These are phyloP conservation scores for Antheraea pernyi DNA, from an alignment of 1,140 invertebrate genomes.

Conservation along the genomic window DNA sequence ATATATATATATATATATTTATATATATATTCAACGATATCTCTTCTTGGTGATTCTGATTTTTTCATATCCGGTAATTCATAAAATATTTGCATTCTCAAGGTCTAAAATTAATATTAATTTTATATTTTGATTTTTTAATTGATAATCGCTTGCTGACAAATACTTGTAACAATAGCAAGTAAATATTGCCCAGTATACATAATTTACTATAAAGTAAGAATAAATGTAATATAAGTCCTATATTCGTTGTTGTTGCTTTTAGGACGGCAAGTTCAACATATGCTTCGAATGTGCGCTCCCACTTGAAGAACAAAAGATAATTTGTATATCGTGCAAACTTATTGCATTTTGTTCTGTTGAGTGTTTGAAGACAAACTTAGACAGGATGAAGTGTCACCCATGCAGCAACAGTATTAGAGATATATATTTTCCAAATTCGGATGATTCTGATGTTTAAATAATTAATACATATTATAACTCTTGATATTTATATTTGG, in stretches of 20 bases:
- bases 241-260: slow-evolving; percentile 15
- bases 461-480: neutral
- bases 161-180: no score
- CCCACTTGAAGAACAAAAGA: slow-evolving; percentile 41
- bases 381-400: slow-evolving; percentile 46
- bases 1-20: no score
- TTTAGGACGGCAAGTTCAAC: slow-evolving; percentile 51
- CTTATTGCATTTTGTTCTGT: slow-evolving; percentile 51
- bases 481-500: neutral
- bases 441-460: neutral
- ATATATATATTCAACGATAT: no score
- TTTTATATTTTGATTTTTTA: no score
- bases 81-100: no score
- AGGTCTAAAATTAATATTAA: no score
- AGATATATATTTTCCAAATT: slow-evolving; percentile 36
- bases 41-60: no score
- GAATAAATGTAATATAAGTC: neutral
- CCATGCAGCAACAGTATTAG: slow-evolving; percentile 53
- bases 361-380: slow-evolving; percentile 51
- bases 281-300: slow-evolving; percentile 64
- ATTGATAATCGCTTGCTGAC: no score
- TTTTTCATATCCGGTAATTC: no score
- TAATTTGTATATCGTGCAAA: slow-evolving; percentile 49
- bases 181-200: no score
- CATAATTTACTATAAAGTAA: no score